Percentiles rank a stretch among this genome's conserved stretches.
Conservation (phyloP, 2,888 invertebrate genomes). For the Tuta absoluta region DNA sequence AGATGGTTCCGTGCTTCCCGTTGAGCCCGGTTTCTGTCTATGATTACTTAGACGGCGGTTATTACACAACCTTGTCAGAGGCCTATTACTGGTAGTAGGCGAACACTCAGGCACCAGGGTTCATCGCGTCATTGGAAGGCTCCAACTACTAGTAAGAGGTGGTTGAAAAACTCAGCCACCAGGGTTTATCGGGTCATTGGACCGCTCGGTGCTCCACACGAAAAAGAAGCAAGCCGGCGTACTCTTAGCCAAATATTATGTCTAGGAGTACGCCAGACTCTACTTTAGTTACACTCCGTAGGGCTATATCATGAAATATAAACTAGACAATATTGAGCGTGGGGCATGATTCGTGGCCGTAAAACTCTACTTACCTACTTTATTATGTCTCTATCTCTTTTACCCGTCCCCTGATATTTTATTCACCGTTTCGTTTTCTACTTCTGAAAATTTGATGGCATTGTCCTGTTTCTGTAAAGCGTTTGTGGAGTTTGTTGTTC, state of each 20-base stretch:
- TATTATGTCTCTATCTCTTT: background rate
- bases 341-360: conserved; percentile 1
- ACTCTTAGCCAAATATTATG: background rate
- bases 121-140: no score
- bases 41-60: no score
- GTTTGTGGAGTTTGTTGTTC: background rate
- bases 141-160: no score
- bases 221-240: no score
- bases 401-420: background rate
- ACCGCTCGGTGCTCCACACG: no score
- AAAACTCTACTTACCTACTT: background rate
- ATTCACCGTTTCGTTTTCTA: conserved; percentile 3
- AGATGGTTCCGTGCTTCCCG: no score
- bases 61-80: no score
- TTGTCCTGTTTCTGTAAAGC: background rate
- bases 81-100: no score
- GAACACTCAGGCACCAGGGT: no score
- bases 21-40: no score
- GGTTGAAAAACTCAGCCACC: no score
- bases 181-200: no score
- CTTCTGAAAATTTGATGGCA: background rate
- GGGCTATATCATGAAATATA: conserved; percentile 3
- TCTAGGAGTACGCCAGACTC: background rate
- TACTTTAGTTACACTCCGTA: conserved; percentile 1
- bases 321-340: background rate